Base-by-base conservation (phyloP, 1,140 invertebrate species). In the Platorchestia sp. region DNA sequence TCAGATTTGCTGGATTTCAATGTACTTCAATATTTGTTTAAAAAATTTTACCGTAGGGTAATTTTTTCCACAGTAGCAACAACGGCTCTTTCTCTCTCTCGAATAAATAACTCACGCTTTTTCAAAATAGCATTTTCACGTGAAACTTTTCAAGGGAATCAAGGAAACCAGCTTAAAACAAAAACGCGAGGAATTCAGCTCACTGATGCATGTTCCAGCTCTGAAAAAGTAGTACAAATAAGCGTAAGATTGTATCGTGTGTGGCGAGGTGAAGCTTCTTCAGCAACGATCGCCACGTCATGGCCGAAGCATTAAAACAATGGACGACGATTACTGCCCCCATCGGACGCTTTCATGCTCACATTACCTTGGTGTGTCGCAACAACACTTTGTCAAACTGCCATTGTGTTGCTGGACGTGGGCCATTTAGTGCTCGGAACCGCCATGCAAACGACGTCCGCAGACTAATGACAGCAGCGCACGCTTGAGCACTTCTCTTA, bases 291-390 rank as follows among this genome's bases (percentile, higher is more conserved):
- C 87, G 87, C 45, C 45, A 45, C 43, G 91, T 93, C 91, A 93
- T 93, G 91, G 91, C 10, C 45, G 43, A 47, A 93, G 45, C 91
- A 93, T 93, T 93, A 93, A 93, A 93, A 93, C 91, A 93, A 93
- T 45, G 91, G 45, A n/a, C 91, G 91, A 47, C 45, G 44, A 93
- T 93, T 93, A 93, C 43, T 47, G 43, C 43, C 36, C 1, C 43
- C 91, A 93, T 93, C 91, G 45, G 91, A 93, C 91, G 44, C 91
- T 93, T 93, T 93, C 91, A 93, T 45, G 91, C 43, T 19, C 43
- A 45, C 40, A 93, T 44, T 36, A 36, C 19, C 45, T 14, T 5
- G 40, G 44, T 93, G 91, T 45, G 91, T 93, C 45, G 91, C 91
- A 45, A 40, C 91, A 45, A 45, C 45, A 45, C 91, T 93, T 93